These are phyloP conservation scores for Dendrolimus kikuchii DNA, from an alignment of 1,140 invertebrate species.

Conservation along the genomic window DNA sequence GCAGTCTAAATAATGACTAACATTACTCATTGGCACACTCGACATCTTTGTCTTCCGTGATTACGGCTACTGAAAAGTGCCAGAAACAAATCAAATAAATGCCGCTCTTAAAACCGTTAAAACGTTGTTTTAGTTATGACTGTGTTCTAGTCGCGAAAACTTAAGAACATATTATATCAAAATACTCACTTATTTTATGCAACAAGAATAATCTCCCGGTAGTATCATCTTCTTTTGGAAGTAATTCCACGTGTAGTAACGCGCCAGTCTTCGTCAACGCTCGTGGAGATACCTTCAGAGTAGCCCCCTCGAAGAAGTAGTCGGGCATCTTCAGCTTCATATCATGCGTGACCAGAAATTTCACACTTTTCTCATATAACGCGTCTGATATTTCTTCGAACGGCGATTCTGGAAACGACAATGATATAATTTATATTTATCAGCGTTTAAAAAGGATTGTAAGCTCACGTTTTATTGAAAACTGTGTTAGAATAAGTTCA, in stretches of 20 bases:
- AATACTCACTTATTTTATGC: conserved; percentile 81
- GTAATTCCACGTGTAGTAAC: conserved; percentile 80
- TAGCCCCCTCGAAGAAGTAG: conserved; percentile 79
- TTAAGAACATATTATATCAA: not conserved
- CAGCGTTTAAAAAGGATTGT: not conserved
- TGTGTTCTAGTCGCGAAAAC: not conserved
- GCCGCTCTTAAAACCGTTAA: too few species aligned
- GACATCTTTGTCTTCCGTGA: too few species aligned
- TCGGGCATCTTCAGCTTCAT: conserved; percentile 80
- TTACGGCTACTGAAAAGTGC: too few species aligned
- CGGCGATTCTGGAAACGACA: conserved; percentile 65
- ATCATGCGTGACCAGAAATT: conserved; percentile 84
- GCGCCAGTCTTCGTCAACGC: conserved; percentile 81
- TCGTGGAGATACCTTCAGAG: conserved; percentile 80
- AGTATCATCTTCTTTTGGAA: conserved; percentile 59
- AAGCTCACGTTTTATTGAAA: not conserved
- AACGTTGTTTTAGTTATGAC: not conserved
- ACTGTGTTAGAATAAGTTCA: too few species aligned
- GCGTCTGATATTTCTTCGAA: conserved; percentile 82
- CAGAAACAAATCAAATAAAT: too few species aligned
- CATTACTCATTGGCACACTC: too few species aligned
- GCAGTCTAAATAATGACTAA: too few species aligned
- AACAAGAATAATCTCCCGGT: conserved; percentile 77
- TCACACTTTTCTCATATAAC: conserved; percentile 77
- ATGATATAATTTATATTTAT: not conserved